Evolutionary conservation across 2,888 invertebrate species (phyloP).

Genomic region (Rhagonycha lutea): DNA sequence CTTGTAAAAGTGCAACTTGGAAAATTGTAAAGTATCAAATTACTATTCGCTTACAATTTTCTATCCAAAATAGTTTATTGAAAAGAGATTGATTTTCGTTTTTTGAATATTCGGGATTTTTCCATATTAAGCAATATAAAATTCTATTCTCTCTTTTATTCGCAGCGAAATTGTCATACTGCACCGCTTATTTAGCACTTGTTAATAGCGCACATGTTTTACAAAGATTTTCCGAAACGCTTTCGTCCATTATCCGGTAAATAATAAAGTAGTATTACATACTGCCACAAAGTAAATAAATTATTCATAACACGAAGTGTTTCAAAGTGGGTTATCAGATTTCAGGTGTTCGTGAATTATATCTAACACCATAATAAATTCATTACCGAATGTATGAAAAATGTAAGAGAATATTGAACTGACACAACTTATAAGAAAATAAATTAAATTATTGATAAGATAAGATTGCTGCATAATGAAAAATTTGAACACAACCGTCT

Average conservation of each 20-base stretch:
- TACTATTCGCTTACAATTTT: not conserved
- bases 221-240: slow-evolving; percentile 17
- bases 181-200: not conserved
- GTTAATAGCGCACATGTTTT: not conserved
- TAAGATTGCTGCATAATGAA: not conserved
- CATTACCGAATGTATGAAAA: slow-evolving; percentile 17
- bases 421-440: not conserved
- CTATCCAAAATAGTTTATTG: not conserved
- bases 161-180: not conserved
- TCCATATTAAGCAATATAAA: not conserved
- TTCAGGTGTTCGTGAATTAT: slow-evolving; percentile 24
- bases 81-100: not conserved
- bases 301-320: slow-evolving; percentile 29
- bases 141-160: not conserved
- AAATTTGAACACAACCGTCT: not conserved
- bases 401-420: slow-evolving; percentile 7
- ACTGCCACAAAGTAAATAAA: slow-evolving; percentile 27
- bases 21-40: not conserved
- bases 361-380: slow-evolving; percentile 19
- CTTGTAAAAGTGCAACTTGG: not conserved
- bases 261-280: slow-evolving; percentile 26
- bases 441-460: slow-evolving; percentile 9
- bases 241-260: slow-evolving; percentile 25
- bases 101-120: not conserved
- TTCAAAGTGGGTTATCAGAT: slow-evolving; percentile 30